A percentile compares a stretch with the other conserved stretches of the same genome.
Evolutionary conservation across 2,113 vertebrate species (phyloP).

Genomic region (Taxidea taxus): DNA sequence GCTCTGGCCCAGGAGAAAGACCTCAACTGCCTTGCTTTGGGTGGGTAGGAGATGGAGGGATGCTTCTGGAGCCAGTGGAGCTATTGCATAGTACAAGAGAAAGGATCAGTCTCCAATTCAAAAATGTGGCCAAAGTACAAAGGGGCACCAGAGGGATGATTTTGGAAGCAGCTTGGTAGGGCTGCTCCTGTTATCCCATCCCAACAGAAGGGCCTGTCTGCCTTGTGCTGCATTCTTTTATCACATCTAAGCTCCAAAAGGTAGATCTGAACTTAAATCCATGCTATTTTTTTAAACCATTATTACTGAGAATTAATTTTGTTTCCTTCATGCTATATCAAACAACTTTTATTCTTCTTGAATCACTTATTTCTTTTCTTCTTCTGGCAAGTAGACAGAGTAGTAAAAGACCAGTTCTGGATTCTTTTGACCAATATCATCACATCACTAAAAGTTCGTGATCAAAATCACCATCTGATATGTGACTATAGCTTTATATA

Average conservation of each 20-base stretch:
- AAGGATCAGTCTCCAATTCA: background rate
- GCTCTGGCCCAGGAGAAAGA: background rate
- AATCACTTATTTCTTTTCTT: background rate
- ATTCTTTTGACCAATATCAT: background rate
- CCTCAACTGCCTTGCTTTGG: background rate
- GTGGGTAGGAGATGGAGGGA: background rate
- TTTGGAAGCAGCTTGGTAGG: background rate
- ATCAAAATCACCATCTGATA: background rate
- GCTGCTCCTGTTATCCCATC: background rate
- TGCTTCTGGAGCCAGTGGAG: background rate
- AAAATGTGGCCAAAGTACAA: background rate
- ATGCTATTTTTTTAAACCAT: background rate
- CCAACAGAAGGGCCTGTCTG: background rate
- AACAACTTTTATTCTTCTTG: background rate
- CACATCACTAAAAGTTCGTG: background rate
- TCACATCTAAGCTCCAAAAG: background rate
- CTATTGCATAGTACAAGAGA: background rate
- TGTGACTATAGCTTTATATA: background rate
- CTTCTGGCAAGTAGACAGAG: background rate
- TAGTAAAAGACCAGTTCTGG: background rate
- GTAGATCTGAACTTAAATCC: background rate
- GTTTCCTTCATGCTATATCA: background rate
- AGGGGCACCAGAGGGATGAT: background rate
- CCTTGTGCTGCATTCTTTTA: background rate
- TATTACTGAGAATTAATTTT: background rate